Base-by-base conservation (phyloP, 2,797 vertebrate genomes). In the Setipinna tenuifilis region DNA sequence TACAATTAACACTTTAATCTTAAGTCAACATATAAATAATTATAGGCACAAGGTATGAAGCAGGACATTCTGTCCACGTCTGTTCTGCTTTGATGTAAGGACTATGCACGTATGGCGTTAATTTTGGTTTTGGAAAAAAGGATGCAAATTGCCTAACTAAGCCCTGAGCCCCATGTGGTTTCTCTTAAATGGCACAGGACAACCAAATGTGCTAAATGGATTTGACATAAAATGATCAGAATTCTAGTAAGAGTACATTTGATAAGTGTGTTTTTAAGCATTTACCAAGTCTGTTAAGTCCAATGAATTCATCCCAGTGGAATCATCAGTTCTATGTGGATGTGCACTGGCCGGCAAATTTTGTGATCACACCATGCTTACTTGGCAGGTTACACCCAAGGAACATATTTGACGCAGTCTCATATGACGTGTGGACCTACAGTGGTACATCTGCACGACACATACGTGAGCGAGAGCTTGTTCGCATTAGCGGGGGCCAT, bases 251-350 rank as follows among this genome's bases (percentile, higher is more conserved):
- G 11, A 0, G 14, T 28, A 75, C 16, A 9, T 7, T 31, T 75
- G 28, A 75, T 16, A 68, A 28, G 25, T 68, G 25, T 68, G n/a
- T 28, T 23, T 71, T 25, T 17, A 54, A 14, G 25, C 65, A 31
- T 31, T 71, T 31, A 31, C 25, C 65, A 14, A 54, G 50, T 54
- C 14, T 14, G 9, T 0, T 14, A 54, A 54, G 50, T 54, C 14
- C 50, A 54, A 2, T 10, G 50, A 3, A 54, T 57, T 19, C 25
- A 31, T 28, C 35, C 57, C 25, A 35, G 82, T 83, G 82, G 59
- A 82, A 61, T 83, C 82, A 83, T 4, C 81, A 62, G 44, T 83
- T 12, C 9, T 21, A 81, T 81, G 83, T 84, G 19, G 61, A 7
- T 54, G 50, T 59, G 19, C 16, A 75, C 16, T 75, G 68, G 31